Evolutionary conservation across 2,888 invertebrate genomes (phyloP).

Genomic region (Tuta absoluta): DNA sequence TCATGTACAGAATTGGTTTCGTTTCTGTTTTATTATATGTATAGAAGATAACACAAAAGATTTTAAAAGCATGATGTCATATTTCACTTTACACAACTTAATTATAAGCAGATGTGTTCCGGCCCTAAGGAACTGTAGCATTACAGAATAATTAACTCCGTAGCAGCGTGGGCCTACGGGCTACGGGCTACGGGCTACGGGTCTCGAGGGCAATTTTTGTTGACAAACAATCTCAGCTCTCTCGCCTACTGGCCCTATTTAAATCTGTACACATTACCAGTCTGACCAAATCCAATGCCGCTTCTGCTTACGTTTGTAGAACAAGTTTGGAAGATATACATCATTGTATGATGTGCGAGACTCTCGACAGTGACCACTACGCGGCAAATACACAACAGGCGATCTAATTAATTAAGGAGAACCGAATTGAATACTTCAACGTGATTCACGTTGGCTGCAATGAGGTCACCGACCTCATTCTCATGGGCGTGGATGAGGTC

Average conservation of each 20-base stretch:
- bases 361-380: background rate
- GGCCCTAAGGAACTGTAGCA: background rate
- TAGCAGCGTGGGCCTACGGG: background rate
- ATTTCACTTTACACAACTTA: too few species aligned
- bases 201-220: conserved; percentile 8
- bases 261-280: background rate
- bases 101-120: background rate
- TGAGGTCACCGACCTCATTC: background rate
- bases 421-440: background rate
- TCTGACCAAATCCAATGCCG: too few species aligned
- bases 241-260: background rate
- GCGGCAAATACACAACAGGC: background rate
- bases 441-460: background rate
- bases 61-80: too few species aligned
- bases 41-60: too few species aligned
- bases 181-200: background rate
- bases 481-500: background rate
- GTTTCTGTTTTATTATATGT: too few species aligned
- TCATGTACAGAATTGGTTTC: too few species aligned
- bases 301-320: too few species aligned
- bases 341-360: background rate
- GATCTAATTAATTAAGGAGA: conserved; percentile 10
- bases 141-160: background rate
- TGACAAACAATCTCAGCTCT: background rate
- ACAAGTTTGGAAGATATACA: too few species aligned